A percentile compares a stretch with the other conserved stretches of the same genome.
Evolutionary conservation across 2,797 vertebrate genomes (phyloP).

Genomic region (Pangasius macronema): DNA sequence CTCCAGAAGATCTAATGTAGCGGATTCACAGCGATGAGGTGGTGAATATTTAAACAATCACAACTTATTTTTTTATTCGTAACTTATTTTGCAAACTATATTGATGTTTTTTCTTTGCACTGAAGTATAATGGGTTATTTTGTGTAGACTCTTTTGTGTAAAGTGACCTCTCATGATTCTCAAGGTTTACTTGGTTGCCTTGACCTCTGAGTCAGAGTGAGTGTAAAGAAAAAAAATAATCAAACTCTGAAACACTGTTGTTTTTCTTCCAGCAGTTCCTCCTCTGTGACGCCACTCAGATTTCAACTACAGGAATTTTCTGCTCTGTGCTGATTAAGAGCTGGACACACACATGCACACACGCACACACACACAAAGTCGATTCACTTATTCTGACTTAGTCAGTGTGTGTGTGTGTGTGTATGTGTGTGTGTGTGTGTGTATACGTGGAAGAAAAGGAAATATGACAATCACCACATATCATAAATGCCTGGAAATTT

Average conservation of each 20-base stretch:
- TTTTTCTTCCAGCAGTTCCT: too few species aligned
- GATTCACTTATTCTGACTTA: background rate
- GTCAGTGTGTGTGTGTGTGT: background rate
- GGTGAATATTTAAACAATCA: background rate
- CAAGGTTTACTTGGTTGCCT: too few species aligned
- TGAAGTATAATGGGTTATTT: background rate
- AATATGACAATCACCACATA: constrained; percentile 9
- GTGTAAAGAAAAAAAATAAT: background rate
- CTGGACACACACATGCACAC: constrained; percentile 4
- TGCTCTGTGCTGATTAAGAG: background rate
- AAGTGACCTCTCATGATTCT: background rate
- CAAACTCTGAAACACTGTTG: background rate
- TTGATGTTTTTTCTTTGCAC: background rate
- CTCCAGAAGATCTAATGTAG: too few species aligned
- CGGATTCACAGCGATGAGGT: background rate
- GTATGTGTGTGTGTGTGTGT: background rate
- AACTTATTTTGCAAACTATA: background rate
- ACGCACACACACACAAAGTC: background rate
- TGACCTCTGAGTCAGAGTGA: background rate
- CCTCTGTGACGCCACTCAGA: background rate
- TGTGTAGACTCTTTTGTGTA: background rate
- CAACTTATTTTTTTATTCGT: background rate
- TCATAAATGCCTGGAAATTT: background rate
- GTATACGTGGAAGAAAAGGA: background rate
- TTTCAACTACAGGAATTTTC: background rate